Percentiles rank a stretch among this genome's conserved stretches.
Evolutionary conservation across 1,140 invertebrate genomes (phyloP).

Genomic region (Ips nitidus): DNA sequence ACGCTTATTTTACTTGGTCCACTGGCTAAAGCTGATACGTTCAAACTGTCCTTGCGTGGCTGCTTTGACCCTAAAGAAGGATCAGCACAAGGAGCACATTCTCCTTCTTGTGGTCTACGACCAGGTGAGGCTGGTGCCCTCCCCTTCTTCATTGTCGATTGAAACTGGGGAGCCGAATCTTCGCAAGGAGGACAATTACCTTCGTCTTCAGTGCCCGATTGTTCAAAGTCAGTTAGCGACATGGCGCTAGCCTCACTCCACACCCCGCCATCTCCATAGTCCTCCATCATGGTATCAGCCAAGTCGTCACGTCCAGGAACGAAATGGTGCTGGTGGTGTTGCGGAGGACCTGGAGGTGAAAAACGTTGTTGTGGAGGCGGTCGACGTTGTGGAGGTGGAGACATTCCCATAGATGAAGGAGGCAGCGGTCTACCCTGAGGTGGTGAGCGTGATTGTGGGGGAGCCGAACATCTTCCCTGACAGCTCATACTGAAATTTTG

Average conservation of each 20-base stretch:
- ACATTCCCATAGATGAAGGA: background rate
- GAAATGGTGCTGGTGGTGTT: background rate
- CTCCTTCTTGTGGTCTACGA: background rate
- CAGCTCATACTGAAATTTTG: background rate
- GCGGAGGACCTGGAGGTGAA: background rate
- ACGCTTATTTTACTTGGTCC: constrained; percentile 6
- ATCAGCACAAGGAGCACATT: background rate
- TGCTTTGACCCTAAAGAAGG: too few relatives aligned
- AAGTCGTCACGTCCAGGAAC: constrained; percentile 8
- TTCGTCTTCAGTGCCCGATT: constrained; percentile 6
- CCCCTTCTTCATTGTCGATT: too few relatives aligned
- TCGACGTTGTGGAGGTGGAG: background rate
- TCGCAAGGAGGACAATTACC: background rate
- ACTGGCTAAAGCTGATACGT: too few relatives aligned
- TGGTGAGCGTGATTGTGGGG: background rate
- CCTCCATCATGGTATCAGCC: constrained; percentile 14
- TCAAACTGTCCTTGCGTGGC: background rate
- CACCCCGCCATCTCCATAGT: constrained; percentile 7
- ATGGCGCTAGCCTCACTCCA: constrained; percentile 19
- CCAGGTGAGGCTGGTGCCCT: background rate
- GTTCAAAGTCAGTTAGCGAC: background rate
- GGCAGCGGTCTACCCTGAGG: background rate
- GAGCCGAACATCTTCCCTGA: background rate
- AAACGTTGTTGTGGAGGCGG: background rate
- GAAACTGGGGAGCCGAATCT: background rate